phyloP scores from a whole-genome alignment of 2,888 invertebrate genomes.

The Sabatieria punctata region DNA sequence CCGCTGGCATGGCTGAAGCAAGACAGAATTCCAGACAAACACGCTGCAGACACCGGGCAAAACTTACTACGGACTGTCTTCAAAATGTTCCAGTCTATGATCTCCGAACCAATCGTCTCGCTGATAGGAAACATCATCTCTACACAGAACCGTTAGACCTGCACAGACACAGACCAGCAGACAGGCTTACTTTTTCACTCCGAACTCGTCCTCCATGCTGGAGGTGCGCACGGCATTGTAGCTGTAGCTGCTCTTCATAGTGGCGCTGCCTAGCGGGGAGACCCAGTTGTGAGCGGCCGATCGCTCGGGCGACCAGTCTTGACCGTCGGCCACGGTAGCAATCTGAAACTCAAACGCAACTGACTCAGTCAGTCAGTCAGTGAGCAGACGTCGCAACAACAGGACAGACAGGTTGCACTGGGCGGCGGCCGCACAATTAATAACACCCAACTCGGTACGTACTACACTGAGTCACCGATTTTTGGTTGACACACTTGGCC shows the following conservation, averaged over 20 bases:
- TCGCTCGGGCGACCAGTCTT: slow-evolving; percentile 20
- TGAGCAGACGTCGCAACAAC: too few relatives aligned
- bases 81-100: neutral
- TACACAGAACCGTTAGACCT: slow-evolving; percentile 1
- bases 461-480: too few relatives aligned
- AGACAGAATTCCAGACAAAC: too few relatives aligned
- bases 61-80: neutral
- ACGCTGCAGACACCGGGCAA: too few relatives aligned
- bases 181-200: slow-evolving; percentile 2
- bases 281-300: slow-evolving; percentile 19
- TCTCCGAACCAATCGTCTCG: slow-evolving; percentile 10
- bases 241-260: slow-evolving; percentile 8
- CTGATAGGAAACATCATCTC: slow-evolving; percentile 10
- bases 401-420: too few relatives aligned
- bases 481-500: too few relatives aligned
- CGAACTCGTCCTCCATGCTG: slow-evolving; percentile 8
- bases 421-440: too few relatives aligned
- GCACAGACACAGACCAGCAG: neutral
- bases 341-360: slow-evolving; percentile 15
- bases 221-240: slow-evolving; percentile 3
- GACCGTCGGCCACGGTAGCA: slow-evolving; percentile 25
- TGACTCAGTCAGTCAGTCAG: too few relatives aligned
- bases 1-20: neutral
- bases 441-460: too few relatives aligned
- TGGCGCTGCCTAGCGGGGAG: neutral